phyloP scores from a whole-genome alignment of 2,888 invertebrate species.

The Anarsia innoxiella region DNA sequence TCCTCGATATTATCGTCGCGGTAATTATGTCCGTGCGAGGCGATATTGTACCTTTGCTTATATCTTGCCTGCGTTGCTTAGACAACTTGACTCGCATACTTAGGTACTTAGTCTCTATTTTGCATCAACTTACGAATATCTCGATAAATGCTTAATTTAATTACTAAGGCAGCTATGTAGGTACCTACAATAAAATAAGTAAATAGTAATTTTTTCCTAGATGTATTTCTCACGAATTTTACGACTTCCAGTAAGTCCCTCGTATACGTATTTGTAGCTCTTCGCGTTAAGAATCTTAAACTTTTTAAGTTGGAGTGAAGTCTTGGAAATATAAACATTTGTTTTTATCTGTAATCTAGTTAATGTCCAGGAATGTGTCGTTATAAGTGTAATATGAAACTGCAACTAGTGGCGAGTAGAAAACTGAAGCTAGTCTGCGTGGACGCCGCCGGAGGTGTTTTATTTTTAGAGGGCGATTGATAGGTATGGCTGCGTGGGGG shows the following conservation, averaged over 20 bases:
- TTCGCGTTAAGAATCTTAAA: slow-evolving; percentile 59
- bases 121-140: slow-evolving; percentile 4
- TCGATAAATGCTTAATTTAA: too few species aligned
- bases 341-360: slow-evolving; percentile 55
- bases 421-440: slow-evolving; percentile 31
- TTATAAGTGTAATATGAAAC: slow-evolving; percentile 49
- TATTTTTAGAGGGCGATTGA: slow-evolving; percentile 67
- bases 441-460: slow-evolving; percentile 43
- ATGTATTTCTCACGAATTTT: slow-evolving; percentile 66
- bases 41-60: slow-evolving; percentile 59
- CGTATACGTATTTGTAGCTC: slow-evolving; percentile 40
- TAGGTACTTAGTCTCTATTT: slow-evolving; percentile 27
- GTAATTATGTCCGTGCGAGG: slow-evolving; percentile 63
- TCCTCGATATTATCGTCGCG: slow-evolving; percentile 64
- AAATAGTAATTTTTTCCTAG: slow-evolving; percentile 1
- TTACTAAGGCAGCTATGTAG: too few species aligned
- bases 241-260: slow-evolving; percentile 72
- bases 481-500: slow-evolving; percentile 37
- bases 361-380: slow-evolving; percentile 49
- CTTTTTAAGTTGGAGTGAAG: too few species aligned
- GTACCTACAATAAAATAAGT: not conserved
- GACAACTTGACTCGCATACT: slow-evolving; percentile 38
- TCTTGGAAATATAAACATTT: slow-evolving; percentile 46
- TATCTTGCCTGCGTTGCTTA: slow-evolving; percentile 40
- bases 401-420: slow-evolving; percentile 26